Evolutionary conservation across 1,140 invertebrate species (phyloP).

Genomic region (Eciton burchellii): DNA sequence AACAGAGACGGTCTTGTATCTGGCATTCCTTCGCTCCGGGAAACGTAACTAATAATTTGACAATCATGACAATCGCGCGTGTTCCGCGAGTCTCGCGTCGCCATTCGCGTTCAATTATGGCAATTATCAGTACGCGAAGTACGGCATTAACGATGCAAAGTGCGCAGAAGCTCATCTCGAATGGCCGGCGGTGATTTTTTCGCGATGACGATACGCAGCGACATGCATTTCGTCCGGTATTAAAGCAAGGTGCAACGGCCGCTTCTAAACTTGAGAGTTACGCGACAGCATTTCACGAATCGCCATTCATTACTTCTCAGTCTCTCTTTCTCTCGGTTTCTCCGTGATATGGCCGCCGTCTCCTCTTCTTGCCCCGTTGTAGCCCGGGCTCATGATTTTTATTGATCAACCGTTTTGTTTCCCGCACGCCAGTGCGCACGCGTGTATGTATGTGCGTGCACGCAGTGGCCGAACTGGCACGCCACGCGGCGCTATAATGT

Average conservation of each 20-base stretch:
- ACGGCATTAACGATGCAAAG: slow-evolving; percentile 54
- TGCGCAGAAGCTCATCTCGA: slow-evolving; percentile 41
- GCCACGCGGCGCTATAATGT: slow-evolving; percentile 82
- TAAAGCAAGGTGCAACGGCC: slow-evolving; percentile 9
- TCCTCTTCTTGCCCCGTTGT: slow-evolving; percentile 8
- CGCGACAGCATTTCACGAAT: slow-evolving; percentile 54
- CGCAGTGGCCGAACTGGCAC: slow-evolving; percentile 63
- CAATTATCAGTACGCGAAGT: not conserved
- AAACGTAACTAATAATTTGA: not conserved
- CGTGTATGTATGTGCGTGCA: slow-evolving; percentile 51
- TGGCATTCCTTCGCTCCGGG: not conserved
- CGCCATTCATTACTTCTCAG: slow-evolving; percentile 51
- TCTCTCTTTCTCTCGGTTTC: not conserved
- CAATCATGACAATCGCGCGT: not conserved
- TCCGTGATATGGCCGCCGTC: slow-evolving; percentile 9
- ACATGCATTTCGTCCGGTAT: slow-evolving; percentile 42
- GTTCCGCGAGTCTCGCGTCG: not conserved
- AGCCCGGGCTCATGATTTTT: slow-evolving; percentile 76
- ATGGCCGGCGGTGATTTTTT: no score
- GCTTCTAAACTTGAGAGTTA: slow-evolving; percentile 38
- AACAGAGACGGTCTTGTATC: slow-evolving; percentile 15
- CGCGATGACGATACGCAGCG: no score
- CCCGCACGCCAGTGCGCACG: slow-evolving; percentile 44
- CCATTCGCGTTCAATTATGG: not conserved
- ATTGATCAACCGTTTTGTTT: slow-evolving; percentile 83